Conservation (phyloP, 2,113 vertebrate species). For the Zosterops pallidus region DNA sequence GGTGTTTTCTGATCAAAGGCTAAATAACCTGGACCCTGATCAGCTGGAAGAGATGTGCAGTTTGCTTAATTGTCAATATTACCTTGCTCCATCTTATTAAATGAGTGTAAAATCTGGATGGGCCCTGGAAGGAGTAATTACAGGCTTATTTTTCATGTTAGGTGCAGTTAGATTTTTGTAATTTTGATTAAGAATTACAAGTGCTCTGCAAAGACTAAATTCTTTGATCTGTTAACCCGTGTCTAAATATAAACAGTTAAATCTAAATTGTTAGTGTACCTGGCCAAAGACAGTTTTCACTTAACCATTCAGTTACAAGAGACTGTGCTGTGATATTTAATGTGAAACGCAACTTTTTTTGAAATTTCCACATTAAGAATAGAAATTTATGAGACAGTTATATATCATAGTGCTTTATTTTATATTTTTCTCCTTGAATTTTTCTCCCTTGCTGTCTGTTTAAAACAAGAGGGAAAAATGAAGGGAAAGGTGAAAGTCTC, state of each 20-base stretch:
- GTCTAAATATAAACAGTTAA: neutral
- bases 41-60: neutral
- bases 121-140: neutral
- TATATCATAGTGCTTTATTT: neutral
- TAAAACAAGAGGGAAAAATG: neutral
- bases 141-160: neutral
- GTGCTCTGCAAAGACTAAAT: neutral
- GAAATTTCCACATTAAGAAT: rapidly evolving
- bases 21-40: neutral
- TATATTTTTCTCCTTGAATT: neutral
- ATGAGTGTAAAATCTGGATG: neutral
- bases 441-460: neutral
- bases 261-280: neutral
- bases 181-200: neutral
- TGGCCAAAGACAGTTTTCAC: neutral
- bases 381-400: neutral
- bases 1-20: neutral
- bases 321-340: neutral
- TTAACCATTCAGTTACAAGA: neutral
- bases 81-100: neutral
- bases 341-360: neutral
- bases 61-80: neutral
- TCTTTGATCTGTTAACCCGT: neutral
- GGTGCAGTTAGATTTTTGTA: neutral
- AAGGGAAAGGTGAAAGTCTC: neutral